Percentiles rank a stretch among this genome's conserved stretches.
Evolutionary conservation across 2,888 invertebrate genomes (phyloP).

Genomic region (Agrenia bidenticulata): DNA sequence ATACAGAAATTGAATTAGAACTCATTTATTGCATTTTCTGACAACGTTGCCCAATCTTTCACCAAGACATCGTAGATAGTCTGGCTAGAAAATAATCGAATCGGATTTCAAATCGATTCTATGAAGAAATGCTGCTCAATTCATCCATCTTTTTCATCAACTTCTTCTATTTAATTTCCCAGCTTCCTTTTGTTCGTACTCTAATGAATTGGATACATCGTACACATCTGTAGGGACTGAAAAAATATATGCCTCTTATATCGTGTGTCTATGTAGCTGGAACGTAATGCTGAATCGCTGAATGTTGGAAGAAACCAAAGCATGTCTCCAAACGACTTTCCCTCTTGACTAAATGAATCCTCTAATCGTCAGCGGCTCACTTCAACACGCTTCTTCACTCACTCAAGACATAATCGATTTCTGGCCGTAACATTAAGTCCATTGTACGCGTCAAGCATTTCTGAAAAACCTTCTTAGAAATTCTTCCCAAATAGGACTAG

Average conservation of each 20-base stretch:
- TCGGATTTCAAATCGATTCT: background rate
- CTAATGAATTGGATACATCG: no score
- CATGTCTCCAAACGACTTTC: conserved; percentile 12
- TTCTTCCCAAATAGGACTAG: no score
- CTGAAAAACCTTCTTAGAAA: background rate
- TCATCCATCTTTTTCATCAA: background rate
- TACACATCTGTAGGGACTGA: no score
- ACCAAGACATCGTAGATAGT: no score
- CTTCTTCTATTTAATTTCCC: conserved; percentile 10
- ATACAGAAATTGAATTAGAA: no score
- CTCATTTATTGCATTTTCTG: no score
- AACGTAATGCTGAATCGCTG: no score
- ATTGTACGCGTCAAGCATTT: conserved; percentile 1
- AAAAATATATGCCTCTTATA: no score
- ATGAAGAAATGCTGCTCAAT: background rate
- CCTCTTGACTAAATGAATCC: conserved; percentile 19
- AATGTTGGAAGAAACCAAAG: background rate
- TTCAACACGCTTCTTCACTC: conserved; percentile 17
- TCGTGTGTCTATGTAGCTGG: background rate
- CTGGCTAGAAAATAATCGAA: background rate
- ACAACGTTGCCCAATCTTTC: no score
- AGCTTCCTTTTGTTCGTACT: no score
- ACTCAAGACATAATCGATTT: conserved; percentile 20
- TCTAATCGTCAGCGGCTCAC: conserved; percentile 18
- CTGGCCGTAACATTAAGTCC: background rate